Conservation (phyloP, 2,888 invertebrate genomes). For the Lithodes maja region DNA sequence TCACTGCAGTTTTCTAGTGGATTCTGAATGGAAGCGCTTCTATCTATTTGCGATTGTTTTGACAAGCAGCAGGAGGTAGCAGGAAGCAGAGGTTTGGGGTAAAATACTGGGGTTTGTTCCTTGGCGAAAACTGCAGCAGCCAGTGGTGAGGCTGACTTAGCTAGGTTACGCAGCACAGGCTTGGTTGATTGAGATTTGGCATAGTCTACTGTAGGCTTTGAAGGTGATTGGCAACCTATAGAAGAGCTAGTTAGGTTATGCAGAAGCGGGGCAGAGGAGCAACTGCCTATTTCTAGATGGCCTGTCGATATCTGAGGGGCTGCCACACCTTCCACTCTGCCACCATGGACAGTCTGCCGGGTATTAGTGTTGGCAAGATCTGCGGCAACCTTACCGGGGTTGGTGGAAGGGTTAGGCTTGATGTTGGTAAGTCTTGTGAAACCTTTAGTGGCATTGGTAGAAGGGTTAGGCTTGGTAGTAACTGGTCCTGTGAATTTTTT, state of each 20-base stretch:
- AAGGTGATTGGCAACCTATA: neutral
- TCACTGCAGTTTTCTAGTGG: neutral
- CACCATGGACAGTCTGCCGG: neutral
- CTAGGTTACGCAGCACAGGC: constrained; percentile 8
- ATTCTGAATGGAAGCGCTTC: neutral
- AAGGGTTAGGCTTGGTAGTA: neutral
- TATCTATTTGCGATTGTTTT: neutral
- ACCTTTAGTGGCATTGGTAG: neutral
- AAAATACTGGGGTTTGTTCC: neutral
- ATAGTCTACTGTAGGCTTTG: neutral
- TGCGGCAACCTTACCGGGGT: neutral
- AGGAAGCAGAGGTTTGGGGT: neutral
- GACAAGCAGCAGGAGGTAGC: neutral
- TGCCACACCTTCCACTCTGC: neutral
- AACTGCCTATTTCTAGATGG: neutral
- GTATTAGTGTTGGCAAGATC: neutral
- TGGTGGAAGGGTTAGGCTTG: neutral
- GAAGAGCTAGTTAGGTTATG: neutral
- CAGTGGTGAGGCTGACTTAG: neutral
- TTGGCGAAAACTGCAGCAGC: constrained; percentile 10
- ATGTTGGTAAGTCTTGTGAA: neutral
- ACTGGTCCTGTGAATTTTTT: neutral
- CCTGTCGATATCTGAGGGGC: neutral
- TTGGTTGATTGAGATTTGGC: neutral
- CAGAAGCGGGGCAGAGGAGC: constrained; percentile 4